Evolutionary conservation across 2,113 vertebrate genomes (phyloP).

Genomic region (Erythrocercus mccallii): DNA sequence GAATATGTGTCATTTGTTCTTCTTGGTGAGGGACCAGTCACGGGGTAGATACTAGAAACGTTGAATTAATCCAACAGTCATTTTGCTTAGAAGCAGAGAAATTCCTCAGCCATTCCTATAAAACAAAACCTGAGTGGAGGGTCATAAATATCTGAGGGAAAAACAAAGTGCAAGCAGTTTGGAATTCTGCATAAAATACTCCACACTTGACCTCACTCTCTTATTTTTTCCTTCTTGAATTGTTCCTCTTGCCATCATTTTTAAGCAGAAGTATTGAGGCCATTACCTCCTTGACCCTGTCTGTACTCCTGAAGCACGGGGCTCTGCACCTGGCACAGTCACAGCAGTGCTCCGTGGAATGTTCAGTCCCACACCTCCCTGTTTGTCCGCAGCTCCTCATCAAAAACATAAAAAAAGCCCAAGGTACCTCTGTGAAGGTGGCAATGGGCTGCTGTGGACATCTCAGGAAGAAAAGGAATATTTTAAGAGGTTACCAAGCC

Average conservation of each 20-base stretch:
- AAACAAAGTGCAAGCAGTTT: background rate
- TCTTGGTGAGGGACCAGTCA: background rate
- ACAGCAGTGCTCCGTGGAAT: background rate
- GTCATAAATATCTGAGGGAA: background rate
- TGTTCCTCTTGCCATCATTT: background rate
- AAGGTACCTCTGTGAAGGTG: background rate
- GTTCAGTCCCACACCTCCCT: background rate
- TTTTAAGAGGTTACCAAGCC: background rate
- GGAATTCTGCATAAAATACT: background rate
- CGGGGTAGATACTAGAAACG: background rate
- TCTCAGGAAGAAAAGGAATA: background rate
- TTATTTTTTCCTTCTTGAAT: background rate
- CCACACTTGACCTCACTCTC: background rate
- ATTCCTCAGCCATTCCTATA: background rate
- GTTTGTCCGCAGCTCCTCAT: background rate
- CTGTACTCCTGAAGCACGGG: background rate
- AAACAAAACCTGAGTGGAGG: background rate
- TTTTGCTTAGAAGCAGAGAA: background rate
- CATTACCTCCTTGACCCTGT: background rate
- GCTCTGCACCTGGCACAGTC: background rate
- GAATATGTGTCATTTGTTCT: background rate
- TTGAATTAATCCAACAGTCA: background rate
- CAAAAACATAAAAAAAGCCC: background rate
- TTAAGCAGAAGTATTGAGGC: background rate
- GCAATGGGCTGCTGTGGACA: background rate